Conservation (phyloP, 2,797 vertebrate genomes). For the Sebastes vulpes region DNA sequence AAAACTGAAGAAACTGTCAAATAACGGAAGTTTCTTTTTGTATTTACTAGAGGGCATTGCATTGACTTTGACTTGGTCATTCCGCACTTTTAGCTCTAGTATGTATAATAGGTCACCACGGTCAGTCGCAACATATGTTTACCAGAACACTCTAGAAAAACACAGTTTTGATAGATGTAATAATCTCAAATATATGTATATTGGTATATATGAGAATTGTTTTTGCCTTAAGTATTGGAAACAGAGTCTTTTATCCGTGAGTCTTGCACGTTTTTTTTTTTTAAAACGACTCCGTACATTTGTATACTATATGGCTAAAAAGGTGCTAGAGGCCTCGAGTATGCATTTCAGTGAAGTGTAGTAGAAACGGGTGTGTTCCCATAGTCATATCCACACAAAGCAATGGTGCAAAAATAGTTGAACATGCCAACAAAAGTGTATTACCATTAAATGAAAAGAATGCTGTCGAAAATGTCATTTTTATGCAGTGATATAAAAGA, state of each 20-base stretch:
- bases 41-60: conserved; percentile 69
- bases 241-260: conserved; percentile 84
- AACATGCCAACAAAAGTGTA: not conserved
- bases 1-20: conserved; percentile 42
- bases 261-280: conserved; percentile 80
- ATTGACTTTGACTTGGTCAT: conserved; percentile 66
- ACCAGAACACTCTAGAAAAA: conserved; percentile 70
- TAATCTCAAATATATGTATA: conserved; percentile 85
- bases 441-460: not conserved
- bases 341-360: conserved; percentile 77
- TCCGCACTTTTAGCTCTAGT: conserved; percentile 80
- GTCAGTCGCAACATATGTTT: conserved; percentile 67
- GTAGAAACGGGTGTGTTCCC: conserved; percentile 72
- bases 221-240: conserved; percentile 90
- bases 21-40: conserved; percentile 42
- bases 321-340: conserved; percentile 85
- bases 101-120: conserved; percentile 50
- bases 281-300: conserved; percentile 74
- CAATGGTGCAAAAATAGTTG: conserved; percentile 35
- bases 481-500: not conserved
- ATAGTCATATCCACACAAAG: conserved; percentile 46
- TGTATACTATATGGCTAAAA: conserved; percentile 78
- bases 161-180: conserved; percentile 78
- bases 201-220: conserved; percentile 82
- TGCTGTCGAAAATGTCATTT: not conserved